Evolutionary conservation across 2,888 invertebrate species (phyloP).

Genomic region (Apotomis capreana): DNA sequence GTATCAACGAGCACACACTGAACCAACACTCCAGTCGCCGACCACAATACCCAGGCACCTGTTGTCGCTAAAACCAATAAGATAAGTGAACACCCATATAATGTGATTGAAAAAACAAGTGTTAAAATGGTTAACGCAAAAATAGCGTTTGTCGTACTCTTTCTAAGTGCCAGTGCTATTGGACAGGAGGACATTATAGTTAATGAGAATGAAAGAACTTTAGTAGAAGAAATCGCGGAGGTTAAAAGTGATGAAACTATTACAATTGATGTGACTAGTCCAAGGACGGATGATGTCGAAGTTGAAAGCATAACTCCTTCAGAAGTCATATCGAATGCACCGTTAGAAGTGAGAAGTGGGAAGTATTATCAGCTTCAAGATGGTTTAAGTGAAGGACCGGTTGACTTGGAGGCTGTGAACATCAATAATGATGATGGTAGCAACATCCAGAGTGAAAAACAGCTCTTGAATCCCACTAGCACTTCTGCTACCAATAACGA

Average conservation of each 20-base stretch:
- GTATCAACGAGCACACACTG: conserved; percentile 75
- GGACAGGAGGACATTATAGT: conserved; percentile 64
- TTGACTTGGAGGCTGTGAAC: conserved; percentile 62
- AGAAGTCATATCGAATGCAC: conserved; percentile 58
- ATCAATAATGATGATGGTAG: conserved; percentile 50
- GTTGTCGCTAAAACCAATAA: conserved; percentile 61
- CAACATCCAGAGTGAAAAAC: conserved; percentile 65
- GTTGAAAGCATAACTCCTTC: conserved; percentile 48
- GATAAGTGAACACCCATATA: conserved; percentile 62
- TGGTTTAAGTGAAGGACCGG: conserved; percentile 60
- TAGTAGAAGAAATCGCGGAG: conserved; percentile 45
- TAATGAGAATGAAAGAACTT: conserved; percentile 59
- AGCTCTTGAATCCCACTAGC: conserved; percentile 59
- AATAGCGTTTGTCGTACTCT: conserved; percentile 62
- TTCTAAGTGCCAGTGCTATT: conserved; percentile 71
- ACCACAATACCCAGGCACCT: conserved; percentile 69
- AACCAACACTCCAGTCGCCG: conserved; percentile 67
- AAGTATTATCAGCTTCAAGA: conserved; percentile 71
- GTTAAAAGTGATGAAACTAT: conserved; percentile 37
- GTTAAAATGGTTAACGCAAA: conserved; percentile 70
- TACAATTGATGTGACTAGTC: conserved; percentile 36
- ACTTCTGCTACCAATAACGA: conserved; percentile 67
- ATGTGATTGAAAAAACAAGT: conserved; percentile 64
- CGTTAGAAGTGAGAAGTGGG: conserved; percentile 68
- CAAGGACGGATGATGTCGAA: conserved; percentile 44